Evolutionary conservation across 64 coral and sea anemone genomes (phyloP).

Genomic region (Orbicella faveolata): DNA sequence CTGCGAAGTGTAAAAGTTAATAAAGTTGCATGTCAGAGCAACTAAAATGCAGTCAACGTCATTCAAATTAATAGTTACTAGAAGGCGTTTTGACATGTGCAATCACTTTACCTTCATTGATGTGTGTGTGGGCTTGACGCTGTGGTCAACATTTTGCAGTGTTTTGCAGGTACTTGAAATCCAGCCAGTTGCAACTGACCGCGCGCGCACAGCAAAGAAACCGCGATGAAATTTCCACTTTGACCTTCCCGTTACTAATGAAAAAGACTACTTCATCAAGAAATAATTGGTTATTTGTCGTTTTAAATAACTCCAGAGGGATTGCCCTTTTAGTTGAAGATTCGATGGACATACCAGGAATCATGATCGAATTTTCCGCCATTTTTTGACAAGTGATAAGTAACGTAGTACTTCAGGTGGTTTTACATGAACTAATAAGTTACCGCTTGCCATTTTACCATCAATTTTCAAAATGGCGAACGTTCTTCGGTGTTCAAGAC

Average conservation of each 20-base stretch:
- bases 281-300: not conserved
- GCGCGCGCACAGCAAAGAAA: too few relatives aligned
- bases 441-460: not conserved
- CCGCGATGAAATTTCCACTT: too few relatives aligned
- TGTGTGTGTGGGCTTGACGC: not conserved
- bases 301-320: not conserved
- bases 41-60: not conserved
- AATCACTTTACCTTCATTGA: slow-evolving; percentile 8
- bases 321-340: too few relatives aligned
- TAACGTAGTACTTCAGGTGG: too few relatives aligned
- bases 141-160: not conserved
- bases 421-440: not conserved
- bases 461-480: slow-evolving; percentile 29
- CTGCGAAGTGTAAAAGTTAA: not conserved
- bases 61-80: not conserved
- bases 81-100: not conserved
- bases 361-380: slow-evolving; percentile 5
- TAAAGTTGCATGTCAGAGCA: not conserved
- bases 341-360: not conserved
- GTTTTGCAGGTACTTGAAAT: slow-evolving; percentile 22
- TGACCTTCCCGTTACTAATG: not conserved
- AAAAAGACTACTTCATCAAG: not conserved
- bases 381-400: not conserved
- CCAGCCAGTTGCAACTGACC: not conserved
- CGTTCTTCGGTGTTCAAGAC: slow-evolving; percentile 9